Base-by-base conservation (phyloP, 2,797 vertebrate species). In the Molossus alvarezi region DNA sequence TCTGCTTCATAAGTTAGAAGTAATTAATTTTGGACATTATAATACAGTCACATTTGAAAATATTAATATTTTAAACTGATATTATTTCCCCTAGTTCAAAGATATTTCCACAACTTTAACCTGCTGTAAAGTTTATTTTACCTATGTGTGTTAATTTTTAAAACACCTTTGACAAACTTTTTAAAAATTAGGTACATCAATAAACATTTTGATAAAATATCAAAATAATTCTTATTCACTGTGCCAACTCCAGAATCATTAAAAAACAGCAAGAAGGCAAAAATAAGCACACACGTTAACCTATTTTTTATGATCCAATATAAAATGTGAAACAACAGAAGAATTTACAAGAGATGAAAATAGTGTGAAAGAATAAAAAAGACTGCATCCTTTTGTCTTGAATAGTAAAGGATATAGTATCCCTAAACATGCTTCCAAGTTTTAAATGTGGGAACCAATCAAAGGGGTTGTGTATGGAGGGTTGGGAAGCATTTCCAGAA, bases 1-100 rank as follows among this genome's bases (percentile, higher is more conserved):
- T 81, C 20, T 11, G 11, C 6, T 69, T 58, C 53, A 29, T 41
- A 67, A 95, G 4, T 82, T 51, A 53, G 51, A 81, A 62, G 45
- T 18, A 62, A 58, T 57, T 17, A 33, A 60, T 67, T 69, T 53
- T 75, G 7, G n/a, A 87, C 9, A 80, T 57, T 65, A 73, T 33
- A 76, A 75, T 41, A 6, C 7, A 69, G 62, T 69, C 6, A 64
- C 5, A 15, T 64, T 84, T 71, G 13, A 79, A 64, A 73, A 57
- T 57, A 53, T 90, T n/a, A 29, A 17, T 45, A 72, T 62, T 57
- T 91, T 64, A 80, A 64, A 71, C 11, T 41, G 25, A 37, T 83
- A 77, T 57, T 84, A 90, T 55, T 62, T 79, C 8, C 6, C 53
- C 41, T 94, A 62, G 18, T 85, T 71, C 53, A 90, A 71, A 79